Conservation (phyloP, 2,797 vertebrate species). For the Cottoperca gobio region DNA sequence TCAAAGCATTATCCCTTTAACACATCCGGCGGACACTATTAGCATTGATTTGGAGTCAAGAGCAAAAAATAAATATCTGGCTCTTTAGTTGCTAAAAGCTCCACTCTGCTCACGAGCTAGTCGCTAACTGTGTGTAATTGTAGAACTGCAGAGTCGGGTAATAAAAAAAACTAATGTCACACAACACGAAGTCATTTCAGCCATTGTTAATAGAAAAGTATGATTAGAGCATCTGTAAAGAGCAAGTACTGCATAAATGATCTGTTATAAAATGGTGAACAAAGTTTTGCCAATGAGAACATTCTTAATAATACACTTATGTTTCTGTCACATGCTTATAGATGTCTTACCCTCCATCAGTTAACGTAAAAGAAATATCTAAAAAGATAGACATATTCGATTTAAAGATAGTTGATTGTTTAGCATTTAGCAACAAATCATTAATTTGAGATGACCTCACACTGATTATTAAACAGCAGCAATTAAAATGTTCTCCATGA, state of each 20-base stretch:
- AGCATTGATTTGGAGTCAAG: background rate
- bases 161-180: too few species aligned
- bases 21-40: background rate
- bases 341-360: background rate
- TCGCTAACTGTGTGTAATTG: background rate
- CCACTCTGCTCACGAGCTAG: background rate
- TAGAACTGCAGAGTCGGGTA: background rate
- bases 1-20: too few species aligned
- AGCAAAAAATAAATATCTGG: background rate
- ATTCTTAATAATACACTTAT: background rate
- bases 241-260: background rate
- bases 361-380: background rate
- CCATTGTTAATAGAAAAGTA: background rate
- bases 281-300: background rate
- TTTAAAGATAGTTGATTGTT: conserved; percentile 6
- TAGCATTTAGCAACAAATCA: background rate
- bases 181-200: too few species aligned
- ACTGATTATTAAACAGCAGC: conserved; percentile 36
- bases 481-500: conserved; percentile 80
- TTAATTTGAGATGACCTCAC: conserved; percentile 26
- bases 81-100: background rate
- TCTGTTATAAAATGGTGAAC: background rate
- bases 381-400: background rate
- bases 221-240: background rate
- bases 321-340: background rate